Percentiles rank a stretch among this genome's conserved stretches.
These are phyloP conservation scores for Gryon sp. DNA, from an alignment of 1,140 invertebrate genomes.

Conservation along the genomic window DNA sequence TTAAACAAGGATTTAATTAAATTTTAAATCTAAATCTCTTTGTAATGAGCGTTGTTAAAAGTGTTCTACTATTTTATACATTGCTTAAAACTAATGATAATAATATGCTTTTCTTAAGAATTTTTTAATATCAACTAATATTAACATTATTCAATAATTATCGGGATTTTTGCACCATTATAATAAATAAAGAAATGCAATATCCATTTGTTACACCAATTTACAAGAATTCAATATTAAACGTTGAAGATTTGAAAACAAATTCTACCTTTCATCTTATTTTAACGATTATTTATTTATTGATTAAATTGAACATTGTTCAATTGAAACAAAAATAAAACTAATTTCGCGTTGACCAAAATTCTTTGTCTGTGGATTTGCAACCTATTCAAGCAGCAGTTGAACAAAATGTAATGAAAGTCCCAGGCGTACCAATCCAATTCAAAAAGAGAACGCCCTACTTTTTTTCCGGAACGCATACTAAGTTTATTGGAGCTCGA, in stretches of 20 bases:
- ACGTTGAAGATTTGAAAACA: conserved; percentile 6
- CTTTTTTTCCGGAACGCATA: conserved; percentile 50
- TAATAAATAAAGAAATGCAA: too few species aligned
- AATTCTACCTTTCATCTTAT: background rate
- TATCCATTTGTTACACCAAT: too few species aligned
- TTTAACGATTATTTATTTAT: background rate
- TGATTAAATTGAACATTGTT: background rate
- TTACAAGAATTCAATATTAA: too few species aligned
- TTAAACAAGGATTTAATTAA: too few species aligned
- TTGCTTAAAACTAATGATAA: too few species aligned
- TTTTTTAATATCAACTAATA: too few species aligned
- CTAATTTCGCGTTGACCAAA: conserved; percentile 37
- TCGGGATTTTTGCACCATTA: too few species aligned
- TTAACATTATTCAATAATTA: too few species aligned
- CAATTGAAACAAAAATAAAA: conserved; percentile 1
- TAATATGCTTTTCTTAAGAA: too few species aligned
- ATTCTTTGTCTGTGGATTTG: conserved; percentile 38
- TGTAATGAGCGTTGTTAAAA: too few species aligned
- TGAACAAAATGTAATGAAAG: conserved; percentile 32
- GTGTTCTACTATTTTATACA: too few species aligned
- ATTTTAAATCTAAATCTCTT: too few species aligned
- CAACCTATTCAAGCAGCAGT: conserved; percentile 39
- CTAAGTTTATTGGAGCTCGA: conserved; percentile 53
- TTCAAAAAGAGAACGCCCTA: conserved; percentile 48
- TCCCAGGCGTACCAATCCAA: conserved; percentile 30